Evolutionary conservation across 2,888 invertebrate genomes (phyloP), one percentile per base, ranked within the genome.

Genomic region (Latrodectus hesperus): DNA sequence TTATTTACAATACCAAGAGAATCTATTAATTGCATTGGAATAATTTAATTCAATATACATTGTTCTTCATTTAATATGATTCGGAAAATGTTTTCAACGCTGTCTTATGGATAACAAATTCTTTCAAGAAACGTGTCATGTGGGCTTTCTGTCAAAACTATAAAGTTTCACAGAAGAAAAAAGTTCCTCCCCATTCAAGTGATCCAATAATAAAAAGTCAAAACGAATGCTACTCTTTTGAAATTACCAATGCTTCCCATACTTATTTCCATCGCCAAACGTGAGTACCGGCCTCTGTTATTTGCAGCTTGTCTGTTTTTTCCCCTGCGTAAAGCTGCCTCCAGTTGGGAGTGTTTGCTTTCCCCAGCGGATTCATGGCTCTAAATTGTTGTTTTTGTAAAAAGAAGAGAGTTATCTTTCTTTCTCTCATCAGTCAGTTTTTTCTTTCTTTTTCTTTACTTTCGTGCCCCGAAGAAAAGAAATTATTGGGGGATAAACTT

Each of bases 291-390:
- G 86, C 55, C 72, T 86, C 86, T 81, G 86, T 86, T 86, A 81
- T 86, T 86, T 86, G 86, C 86, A 86, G 81, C 81, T 86, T 76
- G 81, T 86, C 81, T 86, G 86, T 76, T 86, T 74, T 83, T 71
- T 64, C 83, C 76, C 71, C 76, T 72, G 22, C 71, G 86, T 51
- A 81, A 81, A 81, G 86, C 81, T 76, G 86, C 86, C 86, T 72
- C 70, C 80, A 67, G 65, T 67, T 72, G 86, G 72, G 84, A 76
- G 75, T 81, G 75, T 76, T 81, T 80, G 81, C 86, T 86, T 81
- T 80, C 51, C 71, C 71, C 80, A 75, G 75, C 77, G 81, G 81
- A 86, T 81, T 81, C 75, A 76, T 76, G 86, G 77, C 80, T 86
- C 76, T 67, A 81, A 86, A 86, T 86, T 81, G 76, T 86, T 81